Percentiles rank a stretch among this genome's conserved stretches.
phyloP scores from a whole-genome alignment of 2,113 vertebrate genomes.

The Nicator chloris region DNA sequence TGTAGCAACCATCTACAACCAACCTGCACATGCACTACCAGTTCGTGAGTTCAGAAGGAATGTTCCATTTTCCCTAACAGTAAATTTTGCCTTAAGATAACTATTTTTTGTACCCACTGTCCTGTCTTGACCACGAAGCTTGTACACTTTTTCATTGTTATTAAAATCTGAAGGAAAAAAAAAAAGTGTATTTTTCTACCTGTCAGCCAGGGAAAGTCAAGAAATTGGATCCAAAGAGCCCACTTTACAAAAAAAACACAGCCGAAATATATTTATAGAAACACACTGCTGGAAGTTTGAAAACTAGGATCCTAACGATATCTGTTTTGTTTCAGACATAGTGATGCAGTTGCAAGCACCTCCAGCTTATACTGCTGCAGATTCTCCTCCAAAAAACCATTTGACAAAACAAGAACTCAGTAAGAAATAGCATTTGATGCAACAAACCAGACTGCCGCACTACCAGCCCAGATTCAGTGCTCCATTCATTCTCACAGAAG shows the following conservation, averaged over 20 bases:
- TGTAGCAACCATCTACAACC: constrained; percentile 86
- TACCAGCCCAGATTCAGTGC: not conserved
- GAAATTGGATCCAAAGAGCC: not conserved
- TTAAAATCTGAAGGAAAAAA: constrained; percentile 64
- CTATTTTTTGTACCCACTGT: constrained; percentile 71
- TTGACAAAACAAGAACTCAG: not conserved
- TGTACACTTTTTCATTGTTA: constrained; percentile 70
- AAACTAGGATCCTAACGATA: not conserved
- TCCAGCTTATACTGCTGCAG: not conserved
- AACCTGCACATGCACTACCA: constrained; percentile 82
- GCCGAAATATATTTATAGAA: constrained; percentile 55
- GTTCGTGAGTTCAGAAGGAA: constrained; percentile 78
- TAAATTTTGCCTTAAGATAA: constrained; percentile 82
- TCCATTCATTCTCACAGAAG: not conserved
- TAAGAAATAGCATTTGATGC: not conserved
- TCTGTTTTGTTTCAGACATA: not conserved
- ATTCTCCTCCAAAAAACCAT: not conserved
- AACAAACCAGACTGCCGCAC: not conserved
- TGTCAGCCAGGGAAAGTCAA: constrained; percentile 41
- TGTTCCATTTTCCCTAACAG: constrained; percentile 72
- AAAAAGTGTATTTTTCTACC: constrained; percentile 39
- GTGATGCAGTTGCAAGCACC: not conserved
- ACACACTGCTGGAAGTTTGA: constrained; percentile 2
- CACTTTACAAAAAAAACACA: constrained; percentile 1
- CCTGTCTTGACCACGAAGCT: constrained; percentile 69